phyloP scores from a whole-genome alignment of 2,888 invertebrate species.

The Sphaeridia pumilis region DNA sequence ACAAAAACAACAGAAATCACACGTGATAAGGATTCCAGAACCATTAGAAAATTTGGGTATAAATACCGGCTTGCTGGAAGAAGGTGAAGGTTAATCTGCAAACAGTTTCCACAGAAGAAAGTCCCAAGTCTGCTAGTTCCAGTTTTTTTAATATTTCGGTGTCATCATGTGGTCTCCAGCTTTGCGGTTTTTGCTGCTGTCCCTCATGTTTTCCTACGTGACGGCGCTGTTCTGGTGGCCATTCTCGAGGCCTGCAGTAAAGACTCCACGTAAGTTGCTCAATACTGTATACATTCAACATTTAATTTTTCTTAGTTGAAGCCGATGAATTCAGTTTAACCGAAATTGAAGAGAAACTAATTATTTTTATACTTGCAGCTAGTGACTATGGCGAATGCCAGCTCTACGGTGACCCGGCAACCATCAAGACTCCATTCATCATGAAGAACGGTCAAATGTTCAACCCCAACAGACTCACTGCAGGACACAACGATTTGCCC shows the following conservation, averaged over 20 bases:
- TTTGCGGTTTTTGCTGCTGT: slow-evolving; percentile 3
- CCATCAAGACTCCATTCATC: background rate
- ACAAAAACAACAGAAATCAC: too few species aligned
- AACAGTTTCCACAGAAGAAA: background rate
- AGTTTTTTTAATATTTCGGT: background rate
- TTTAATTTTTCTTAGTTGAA: too few species aligned
- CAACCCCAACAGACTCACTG: slow-evolving; percentile 8
- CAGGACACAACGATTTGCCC: slow-evolving; percentile 20
- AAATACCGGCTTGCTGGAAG: background rate
- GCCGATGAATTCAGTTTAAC: too few species aligned
- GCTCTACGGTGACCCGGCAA: background rate
- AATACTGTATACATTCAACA: too few species aligned
- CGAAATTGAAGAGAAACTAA: too few species aligned
- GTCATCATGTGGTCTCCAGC: slow-evolving; percentile 3
- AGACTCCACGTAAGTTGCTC: background rate
- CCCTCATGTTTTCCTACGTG: slow-evolving; percentile 4
- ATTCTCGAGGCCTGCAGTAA: background rate
- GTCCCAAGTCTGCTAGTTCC: background rate
- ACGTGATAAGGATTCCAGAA: background rate
- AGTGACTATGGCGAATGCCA: slow-evolving; percentile 12
- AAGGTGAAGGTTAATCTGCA: background rate
- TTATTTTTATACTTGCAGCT: too few species aligned
- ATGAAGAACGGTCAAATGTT: slow-evolving; percentile 4
- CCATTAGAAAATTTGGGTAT: background rate
- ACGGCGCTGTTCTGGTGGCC: slow-evolving; percentile 3